Conservation (phyloP, 2,797 vertebrate species). For the Aldrovandia affinis region DNA sequence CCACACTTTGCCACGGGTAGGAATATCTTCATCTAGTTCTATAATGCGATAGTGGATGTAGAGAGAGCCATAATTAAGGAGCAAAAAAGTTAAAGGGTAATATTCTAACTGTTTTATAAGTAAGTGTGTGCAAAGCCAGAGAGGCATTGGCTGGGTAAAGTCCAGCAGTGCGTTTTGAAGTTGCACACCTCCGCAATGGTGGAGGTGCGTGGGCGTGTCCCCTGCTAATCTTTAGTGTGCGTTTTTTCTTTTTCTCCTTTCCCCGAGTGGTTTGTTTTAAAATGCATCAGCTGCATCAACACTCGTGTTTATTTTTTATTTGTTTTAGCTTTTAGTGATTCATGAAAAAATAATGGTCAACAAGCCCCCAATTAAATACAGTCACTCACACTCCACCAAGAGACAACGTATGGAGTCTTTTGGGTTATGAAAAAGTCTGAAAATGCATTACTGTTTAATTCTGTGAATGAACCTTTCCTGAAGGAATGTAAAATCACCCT, state of each 20-base stretch:
- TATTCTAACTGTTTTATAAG: neutral
- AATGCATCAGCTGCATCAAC: neutral
- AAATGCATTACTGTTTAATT: neutral
- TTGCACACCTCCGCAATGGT: no score
- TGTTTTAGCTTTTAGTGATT: neutral
- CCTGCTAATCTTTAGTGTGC: neutral
- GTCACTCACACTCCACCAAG: neutral
- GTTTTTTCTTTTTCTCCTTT: neutral
- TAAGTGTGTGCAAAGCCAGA: neutral
- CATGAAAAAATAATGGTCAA: neutral
- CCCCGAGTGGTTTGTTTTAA: neutral
- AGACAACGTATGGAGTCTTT: neutral
- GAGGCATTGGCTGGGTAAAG: no score
- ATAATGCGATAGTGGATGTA: neutral
- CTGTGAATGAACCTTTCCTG: constrained; percentile 7
- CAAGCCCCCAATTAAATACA: neutral
- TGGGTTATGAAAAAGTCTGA: neutral
- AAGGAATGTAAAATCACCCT: constrained; percentile 19
- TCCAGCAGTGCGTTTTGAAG: no score
- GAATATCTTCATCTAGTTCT: neutral
- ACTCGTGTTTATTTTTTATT: neutral
- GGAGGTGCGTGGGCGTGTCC: neutral
- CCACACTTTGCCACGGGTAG: neutral
- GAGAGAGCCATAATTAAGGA: constrained; percentile 12
- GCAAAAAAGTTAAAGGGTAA: neutral